Evolutionary conservation across 2,888 invertebrate species (phyloP), one percentile per base, ranked within the genome.

Genomic region (Brachycybe producta): DNA sequence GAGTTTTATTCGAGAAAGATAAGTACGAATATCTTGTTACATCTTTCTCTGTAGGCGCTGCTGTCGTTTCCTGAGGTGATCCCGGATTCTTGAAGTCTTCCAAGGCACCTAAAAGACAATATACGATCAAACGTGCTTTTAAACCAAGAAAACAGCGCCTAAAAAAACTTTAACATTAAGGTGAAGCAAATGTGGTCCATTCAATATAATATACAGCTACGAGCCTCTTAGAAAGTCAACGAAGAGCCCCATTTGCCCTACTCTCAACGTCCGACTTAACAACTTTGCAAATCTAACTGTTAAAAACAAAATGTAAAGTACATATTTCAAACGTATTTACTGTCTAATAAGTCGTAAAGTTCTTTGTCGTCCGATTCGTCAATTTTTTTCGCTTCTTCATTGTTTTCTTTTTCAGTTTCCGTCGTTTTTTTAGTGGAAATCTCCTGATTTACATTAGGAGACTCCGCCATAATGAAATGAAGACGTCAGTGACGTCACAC

Each of bases 81-180:
- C 55, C 50, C 13, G 61, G 61, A 49, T 63, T 64, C 26, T 58
- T 62, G 58, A 67, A 66, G 53, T 66, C 67, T 56, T 61, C 59
- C 27, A 67, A 52, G 4, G 67, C 67, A 60, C 65, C 67, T 67
- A 50, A 19, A 58, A 54, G 28, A 21, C 44, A 21, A 38, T 42
- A 47, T 11, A 40, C 47, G 8, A 15, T 41, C 23, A 41, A 41
- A 19, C 5, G 24, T 21, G 24, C 21, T 17, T 17, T 17, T 19
- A 40, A n/a, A 40, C 15, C 21, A 40, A 7, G 23, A 40, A 17
- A n/a, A n/a, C n/a, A 19, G 13, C 19, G 3, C 21, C 8, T 30
- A 30, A 30, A 30, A 11, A 17, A 21, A 21, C 4, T 19, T 21
- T 21, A 7, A 3, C n/a, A n/a, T n/a, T n/a, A n/a, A n/a, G n/a